Base-by-base conservation (phyloP, 2,113 vertebrate species). In the Apaloderma vittatum region DNA sequence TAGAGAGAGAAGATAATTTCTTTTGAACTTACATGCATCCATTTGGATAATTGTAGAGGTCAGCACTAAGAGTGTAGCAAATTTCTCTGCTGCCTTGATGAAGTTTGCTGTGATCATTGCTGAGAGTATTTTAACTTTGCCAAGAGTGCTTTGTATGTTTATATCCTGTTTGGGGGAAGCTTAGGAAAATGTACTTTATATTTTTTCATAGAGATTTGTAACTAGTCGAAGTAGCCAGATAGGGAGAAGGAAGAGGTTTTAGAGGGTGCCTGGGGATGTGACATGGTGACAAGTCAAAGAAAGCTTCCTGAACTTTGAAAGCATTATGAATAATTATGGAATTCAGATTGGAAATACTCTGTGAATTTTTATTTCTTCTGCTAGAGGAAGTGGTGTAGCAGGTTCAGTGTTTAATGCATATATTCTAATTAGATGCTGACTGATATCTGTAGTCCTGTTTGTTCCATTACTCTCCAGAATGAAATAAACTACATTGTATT, bases 321-420 rank as follows among this genome's bases (percentile, higher is more conserved):
- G 88, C 85, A 75, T 94, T 95, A 65, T 62, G 93, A 83, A 90
- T 93, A 77, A 86, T 96, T 92, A 87, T 65, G 65, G 74, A 96
- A 91, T 96, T 96, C 86, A 92, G 93, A 78, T 95, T 95, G 94
- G 96, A 97, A 97, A 83, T 78, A 74, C 72, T 93, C 81, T 74
- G 87, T 97, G 91, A 76, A 83, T 95, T 96, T 97, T 97, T 97
- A 97, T 97, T 97, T 94, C 90, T 96, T 90, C 80, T 96, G 76
- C 73, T 94, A 93, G 84, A 90, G 88, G 90, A 94, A 96, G 90
- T 70, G 92, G 76, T 19, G 4, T 79, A 86, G 74, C 71, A 55
- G 46, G 84, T 93, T 97, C 94, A 96, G 96, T 96, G 87, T 97
- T 98, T 97, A 97, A 98, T 97, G 95, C n/a, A 45, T 63, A 13